Conservation (phyloP, 2,888 invertebrate genomes). For the Cyrtodaria siliqua region DNA sequence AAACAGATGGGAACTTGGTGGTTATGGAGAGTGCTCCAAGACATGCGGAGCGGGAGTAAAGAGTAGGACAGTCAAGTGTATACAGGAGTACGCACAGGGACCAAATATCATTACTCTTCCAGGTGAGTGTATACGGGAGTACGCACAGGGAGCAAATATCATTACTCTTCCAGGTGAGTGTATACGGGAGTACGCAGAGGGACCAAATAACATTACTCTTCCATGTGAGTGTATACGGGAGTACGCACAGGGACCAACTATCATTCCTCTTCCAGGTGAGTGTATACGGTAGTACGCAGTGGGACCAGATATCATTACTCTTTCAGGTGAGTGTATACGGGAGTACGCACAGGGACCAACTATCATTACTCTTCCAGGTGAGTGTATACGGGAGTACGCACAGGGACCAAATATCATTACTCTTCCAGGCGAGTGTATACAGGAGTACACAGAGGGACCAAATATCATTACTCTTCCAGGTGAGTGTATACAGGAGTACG, state of each 20-base stretch:
- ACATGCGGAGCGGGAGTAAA: slow-evolving; percentile 98
- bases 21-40: slow-evolving; percentile 95
- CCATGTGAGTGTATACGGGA: slow-evolving; percentile 89
- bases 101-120: slow-evolving; percentile 97
- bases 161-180: slow-evolving; percentile 96
- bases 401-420: slow-evolving; percentile 93
- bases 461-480: slow-evolving; percentile 95
- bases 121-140: too few species aligned
- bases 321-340: too few species aligned
- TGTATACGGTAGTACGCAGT: too few species aligned
- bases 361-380: too few species aligned
- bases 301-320: too few species aligned
- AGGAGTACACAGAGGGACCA: slow-evolving; percentile 86
- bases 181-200: slow-evolving; percentile 78
- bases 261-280: slow-evolving; percentile 94
- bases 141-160: too few species aligned
- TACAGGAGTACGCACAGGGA: slow-evolving; percentile 77
- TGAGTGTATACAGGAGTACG: too few species aligned
- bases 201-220: slow-evolving; percentile 95
- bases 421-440: slow-evolving; percentile 91
- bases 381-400: slow-evolving; percentile 87
- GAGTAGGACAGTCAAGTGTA: slow-evolving; percentile 94
- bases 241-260: slow-evolving; percentile 89
- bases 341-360: too few species aligned
- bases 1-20: slow-evolving; percentile 95